Base-by-base conservation (phyloP, 2,113 vertebrate genomes). In the Triplophysa rosa region DNA sequence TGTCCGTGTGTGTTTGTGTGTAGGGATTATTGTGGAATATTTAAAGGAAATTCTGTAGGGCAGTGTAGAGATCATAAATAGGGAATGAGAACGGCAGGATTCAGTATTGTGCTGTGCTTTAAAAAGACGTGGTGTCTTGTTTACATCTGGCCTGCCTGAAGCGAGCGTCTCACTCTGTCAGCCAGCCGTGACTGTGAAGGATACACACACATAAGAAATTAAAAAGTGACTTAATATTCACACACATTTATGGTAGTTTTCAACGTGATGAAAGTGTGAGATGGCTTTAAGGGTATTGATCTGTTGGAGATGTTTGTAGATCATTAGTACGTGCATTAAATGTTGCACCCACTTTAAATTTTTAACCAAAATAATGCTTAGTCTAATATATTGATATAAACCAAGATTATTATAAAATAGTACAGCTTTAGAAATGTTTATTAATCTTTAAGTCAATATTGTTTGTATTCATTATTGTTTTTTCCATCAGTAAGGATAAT, bases 121-220 rank as follows among this genome's bases (percentile, higher is more conserved):
- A 83, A 73, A 85, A 72, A 89, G 82, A 88, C 83, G 82, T 85
- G 71, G 86, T 84, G 84, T 84, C 83, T 88, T 78, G 45, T 87
- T 86, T 81, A 87, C 82, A 85, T 45, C 68, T 61, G 67, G 78
- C 79, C 40, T 23, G 67, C 61, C 80, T 10, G 52, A 74, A 68
- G 78, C 61, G 0, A 49, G 21, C 1, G 29, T 69, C 54, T 78
- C 73, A 66, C 80, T 70, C 64, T 29, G 21, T n/a, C 63, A 74
- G 40, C 26, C 42, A 75, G 33, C 66, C 61, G 19, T 52, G 23
- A 33, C 66, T 70, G 24, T 13, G 33, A 74, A 58, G 23, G 56
- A 65, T 54, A 74, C 21, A 16, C 59, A 26, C 56, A 40, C 40
- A 47, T 29, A 54, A 64, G 13, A 63, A 63, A 74, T 63, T 49